Evolutionary conservation across 92 coral and sea anemone species (phyloP).

Genomic region (Epizoanthus ramosus): DNA sequence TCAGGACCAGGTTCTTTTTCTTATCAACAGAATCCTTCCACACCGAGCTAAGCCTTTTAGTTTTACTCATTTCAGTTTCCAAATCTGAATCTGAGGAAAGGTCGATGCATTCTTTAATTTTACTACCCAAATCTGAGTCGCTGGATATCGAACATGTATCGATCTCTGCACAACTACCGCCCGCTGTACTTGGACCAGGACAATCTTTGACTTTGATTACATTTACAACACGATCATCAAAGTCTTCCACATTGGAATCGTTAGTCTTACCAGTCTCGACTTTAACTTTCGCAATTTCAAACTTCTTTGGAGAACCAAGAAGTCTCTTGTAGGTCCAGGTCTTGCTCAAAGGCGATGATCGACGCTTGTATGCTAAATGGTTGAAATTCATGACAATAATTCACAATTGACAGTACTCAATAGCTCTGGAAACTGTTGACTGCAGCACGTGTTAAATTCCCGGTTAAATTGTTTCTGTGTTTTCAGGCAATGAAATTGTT

Average conservation of each 20-base stretch:
- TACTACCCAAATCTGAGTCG: not conserved
- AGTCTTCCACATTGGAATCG: too few relatives aligned
- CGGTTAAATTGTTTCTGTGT: too few relatives aligned
- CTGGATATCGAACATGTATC: not conserved
- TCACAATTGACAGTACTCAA: too few relatives aligned
- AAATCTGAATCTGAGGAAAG: conserved; percentile 35
- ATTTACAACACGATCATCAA: too few relatives aligned
- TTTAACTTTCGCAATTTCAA: not conserved
- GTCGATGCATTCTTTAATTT: conserved; percentile 4
- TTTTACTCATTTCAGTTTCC: conserved; percentile 32
- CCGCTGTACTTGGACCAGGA: too few relatives aligned
- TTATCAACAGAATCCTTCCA: not conserved
- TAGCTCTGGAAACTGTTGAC: too few relatives aligned
- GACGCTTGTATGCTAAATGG: conserved; percentile 24
- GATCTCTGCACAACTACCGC: not conserved
- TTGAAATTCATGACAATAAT: conserved; percentile 16
- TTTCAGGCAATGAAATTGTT: too few relatives aligned
- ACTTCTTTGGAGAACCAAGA: not conserved
- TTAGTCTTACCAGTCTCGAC: too few relatives aligned
- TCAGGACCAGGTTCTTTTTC: too few relatives aligned
- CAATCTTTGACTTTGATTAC: too few relatives aligned
- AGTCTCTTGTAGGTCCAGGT: not conserved
- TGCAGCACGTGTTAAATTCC: too few relatives aligned
- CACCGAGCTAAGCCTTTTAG: conserved; percentile 30
- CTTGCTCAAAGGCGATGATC: not conserved